A percentile compares a stretch with the other conserved stretches of the same genome.
These are phyloP conservation scores for Anaspis maculata DNA, from an alignment of 2,888 invertebrate species.

Conservation along the genomic window DNA sequence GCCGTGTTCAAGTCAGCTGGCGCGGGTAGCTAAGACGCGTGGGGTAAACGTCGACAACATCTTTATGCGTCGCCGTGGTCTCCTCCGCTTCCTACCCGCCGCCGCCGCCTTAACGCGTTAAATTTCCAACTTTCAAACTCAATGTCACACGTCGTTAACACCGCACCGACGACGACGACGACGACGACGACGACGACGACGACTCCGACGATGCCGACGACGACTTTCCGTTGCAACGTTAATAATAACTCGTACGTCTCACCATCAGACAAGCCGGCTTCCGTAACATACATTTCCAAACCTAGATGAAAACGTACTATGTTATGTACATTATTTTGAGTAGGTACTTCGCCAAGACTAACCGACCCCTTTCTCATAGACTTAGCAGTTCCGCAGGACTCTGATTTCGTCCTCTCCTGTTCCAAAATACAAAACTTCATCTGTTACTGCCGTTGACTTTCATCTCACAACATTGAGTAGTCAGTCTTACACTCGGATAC, in stretches of 20 bases:
- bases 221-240: not conserved
- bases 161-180: slow-evolving; percentile 1
- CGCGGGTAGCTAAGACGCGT: slow-evolving; percentile 37
- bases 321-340: no score
- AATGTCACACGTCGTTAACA: slow-evolving; percentile 9
- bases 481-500: no score
- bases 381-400: no score
- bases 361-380: no score
- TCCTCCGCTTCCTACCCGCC: slow-evolving; percentile 9
- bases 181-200: not conserved
- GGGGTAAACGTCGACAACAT: slow-evolving; percentile 19
- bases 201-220: not conserved
- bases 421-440: no score
- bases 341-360: no score
- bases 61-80: slow-evolving; percentile 6
- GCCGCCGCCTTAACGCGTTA: slow-evolving; percentile 4
- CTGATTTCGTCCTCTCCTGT: no score
- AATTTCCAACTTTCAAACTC: slow-evolving; percentile 5
- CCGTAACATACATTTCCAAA: no score
- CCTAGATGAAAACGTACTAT: slow-evolving; percentile 1
- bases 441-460: no score
- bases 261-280: not conserved
- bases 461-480: no score
- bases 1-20: slow-evolving; percentile 38
- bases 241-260: not conserved